Conservation (phyloP, 2,797 vertebrate genomes). For the Sebastes matsubarae region DNA sequence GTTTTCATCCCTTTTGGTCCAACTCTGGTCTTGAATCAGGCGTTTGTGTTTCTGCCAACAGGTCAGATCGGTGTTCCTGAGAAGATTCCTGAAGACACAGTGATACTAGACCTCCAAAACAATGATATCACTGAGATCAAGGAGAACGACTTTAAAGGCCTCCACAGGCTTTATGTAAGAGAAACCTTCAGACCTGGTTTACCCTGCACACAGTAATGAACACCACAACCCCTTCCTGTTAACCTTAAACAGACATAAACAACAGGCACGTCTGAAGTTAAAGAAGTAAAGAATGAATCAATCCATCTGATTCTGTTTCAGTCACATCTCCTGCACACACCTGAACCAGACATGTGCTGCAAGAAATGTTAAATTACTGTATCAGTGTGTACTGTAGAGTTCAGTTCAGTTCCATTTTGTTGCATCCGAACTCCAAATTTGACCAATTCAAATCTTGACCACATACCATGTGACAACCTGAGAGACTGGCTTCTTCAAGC, state of each 20-base stretch:
- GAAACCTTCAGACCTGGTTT: background rate
- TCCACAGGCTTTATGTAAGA: conserved; percentile 92
- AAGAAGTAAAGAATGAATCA: background rate
- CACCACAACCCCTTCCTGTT: background rate
- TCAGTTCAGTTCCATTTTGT: background rate
- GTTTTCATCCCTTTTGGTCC: background rate
- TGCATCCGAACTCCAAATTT: background rate
- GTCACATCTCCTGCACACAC: background rate
- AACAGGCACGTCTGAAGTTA: background rate
- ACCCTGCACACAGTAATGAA: background rate
- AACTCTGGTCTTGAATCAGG: background rate
- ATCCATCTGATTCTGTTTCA: background rate
- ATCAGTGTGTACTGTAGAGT: background rate
- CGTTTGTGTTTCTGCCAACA: conserved; percentile 63
- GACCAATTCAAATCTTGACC: background rate
- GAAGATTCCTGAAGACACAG: conserved; percentile 90
- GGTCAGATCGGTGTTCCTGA: conserved; percentile 90
- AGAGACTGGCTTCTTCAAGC: background rate
- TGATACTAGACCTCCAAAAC: conserved; percentile 97
- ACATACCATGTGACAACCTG: background rate
- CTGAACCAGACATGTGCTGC: background rate
- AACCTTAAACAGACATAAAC: background rate
- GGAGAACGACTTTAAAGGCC: conserved; percentile 94
- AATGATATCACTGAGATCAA: conserved; percentile 97
- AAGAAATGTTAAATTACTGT: background rate